Evolutionary conservation across 2,888 invertebrate species (phyloP), one percentile per base, ranked within the genome.

Genomic region (Lymantria monacha): DNA sequence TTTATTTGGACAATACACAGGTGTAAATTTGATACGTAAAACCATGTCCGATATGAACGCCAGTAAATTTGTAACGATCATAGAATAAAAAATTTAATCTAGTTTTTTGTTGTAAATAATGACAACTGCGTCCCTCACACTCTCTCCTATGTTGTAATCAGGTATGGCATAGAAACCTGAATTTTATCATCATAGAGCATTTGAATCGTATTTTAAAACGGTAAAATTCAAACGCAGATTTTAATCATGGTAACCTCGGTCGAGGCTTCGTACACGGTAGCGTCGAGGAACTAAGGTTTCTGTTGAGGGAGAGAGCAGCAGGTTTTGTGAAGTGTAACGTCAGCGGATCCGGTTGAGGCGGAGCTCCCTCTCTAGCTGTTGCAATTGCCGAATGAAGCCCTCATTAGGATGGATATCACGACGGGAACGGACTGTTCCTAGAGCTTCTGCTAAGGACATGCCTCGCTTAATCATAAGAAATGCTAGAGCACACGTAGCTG

Each of bases 391-490:
- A 51, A 97, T 85, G 85, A 97, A 97, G 51, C 96, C 96, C 67
- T 94, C 93, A 76, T 97, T 97, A 42, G 97, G 96, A 71, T 94
- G 93, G 66, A 97, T 94, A 69, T 94, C 94, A 42, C 96, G 93
- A 55, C 93, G 93, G 61, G 93, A 92, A 56, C 95, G 94, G 11
- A 96, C 94, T 51, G 92, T 92, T 46, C 92, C 92, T 63, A 97
- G 84, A n/a, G 96, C 96, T 63, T 96, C 95, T 0, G 93, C 88
- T 10, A 96, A 94, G 41, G 94, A 87, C 94, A 96, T 95, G 56
- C 93, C 93, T 53, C 94, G 94, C 72, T 94, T 94, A 68, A 96
- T 94, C 95, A 97, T 96, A 54, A 97, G 91, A 78, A 95, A 96
- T 7, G 96, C 96, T 61, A 96, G 84, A 1, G 95, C 95, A 72